A percentile compares a stretch with the other conserved stretches of the same genome.
phyloP scores from a whole-genome alignment of 2,797 vertebrate species.

The Sphenopsis melanotis region DNA sequence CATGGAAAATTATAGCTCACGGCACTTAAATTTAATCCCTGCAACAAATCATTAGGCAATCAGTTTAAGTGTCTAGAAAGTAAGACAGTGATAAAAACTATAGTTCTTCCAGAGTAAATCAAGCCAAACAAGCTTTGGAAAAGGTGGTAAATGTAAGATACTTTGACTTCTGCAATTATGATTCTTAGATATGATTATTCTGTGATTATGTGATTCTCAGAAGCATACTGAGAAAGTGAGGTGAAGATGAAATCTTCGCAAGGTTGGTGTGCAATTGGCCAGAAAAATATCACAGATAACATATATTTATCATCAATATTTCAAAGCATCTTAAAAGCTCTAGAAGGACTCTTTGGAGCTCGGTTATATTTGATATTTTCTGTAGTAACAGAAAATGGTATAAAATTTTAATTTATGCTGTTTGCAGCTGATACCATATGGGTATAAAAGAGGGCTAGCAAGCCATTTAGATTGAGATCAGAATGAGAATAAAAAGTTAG shows the following conservation, averaged over 20 bases:
- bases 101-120: neutral
- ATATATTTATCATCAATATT: neutral
- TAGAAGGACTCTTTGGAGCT: neutral
- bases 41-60: conserved; percentile 11
- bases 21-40: neutral
- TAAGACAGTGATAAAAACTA: neutral
- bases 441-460: neutral
- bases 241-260: neutral
- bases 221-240: neutral
- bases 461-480: too few species aligned
- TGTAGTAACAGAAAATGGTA: neutral
- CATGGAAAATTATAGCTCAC: neutral
- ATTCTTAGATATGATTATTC: neutral
- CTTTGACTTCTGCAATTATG: neutral
- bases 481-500: neutral
- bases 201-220: neutral
- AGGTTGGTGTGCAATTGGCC: neutral
- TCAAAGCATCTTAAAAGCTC: neutral
- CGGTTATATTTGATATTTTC: neutral
- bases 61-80: neutral
- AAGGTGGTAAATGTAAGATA: neutral
- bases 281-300: neutral
- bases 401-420: neutral
- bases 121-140: neutral
- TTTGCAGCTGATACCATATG: neutral